A percentile compares a stretch with the other conserved stretches of the same genome.
Evolutionary conservation across 1,140 invertebrate genomes (phyloP).

Genomic region (Popillia japonica): DNA sequence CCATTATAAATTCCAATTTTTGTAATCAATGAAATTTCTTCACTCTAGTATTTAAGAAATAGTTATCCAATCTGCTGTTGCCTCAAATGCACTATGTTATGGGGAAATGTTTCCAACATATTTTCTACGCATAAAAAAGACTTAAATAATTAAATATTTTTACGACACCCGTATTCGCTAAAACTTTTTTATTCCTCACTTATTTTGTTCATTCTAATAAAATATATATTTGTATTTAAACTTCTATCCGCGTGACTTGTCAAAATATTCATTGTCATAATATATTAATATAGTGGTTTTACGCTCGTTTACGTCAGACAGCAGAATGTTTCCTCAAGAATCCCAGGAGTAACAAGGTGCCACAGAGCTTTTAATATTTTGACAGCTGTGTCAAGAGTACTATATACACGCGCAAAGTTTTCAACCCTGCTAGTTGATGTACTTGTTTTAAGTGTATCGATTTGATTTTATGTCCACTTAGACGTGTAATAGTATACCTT

Average conservation of each 20-base stretch:
- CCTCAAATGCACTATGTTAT: too few relatives aligned
- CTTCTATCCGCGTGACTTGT: background rate
- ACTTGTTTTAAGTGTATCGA: background rate
- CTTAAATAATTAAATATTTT: too few relatives aligned
- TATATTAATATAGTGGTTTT: background rate
- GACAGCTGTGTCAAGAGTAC: background rate
- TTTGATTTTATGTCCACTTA: background rate
- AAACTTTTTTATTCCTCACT: too few relatives aligned
- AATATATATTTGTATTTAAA: background rate
- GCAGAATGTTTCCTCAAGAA: background rate
- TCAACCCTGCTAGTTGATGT: background rate
- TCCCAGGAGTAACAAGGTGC: background rate
- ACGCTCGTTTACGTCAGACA: background rate
- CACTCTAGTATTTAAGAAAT: too few relatives aligned
- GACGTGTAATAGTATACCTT: background rate
- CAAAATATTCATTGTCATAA: conserved; percentile 2
- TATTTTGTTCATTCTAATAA: too few relatives aligned
- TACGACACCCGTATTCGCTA: too few relatives aligned
- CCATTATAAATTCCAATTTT: too few relatives aligned
- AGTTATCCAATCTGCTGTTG: too few relatives aligned
- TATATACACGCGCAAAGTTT: too few relatives aligned
- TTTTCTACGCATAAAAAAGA: too few relatives aligned
- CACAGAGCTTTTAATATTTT: background rate
- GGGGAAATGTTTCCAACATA: too few relatives aligned
- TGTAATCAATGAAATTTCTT: too few relatives aligned